phyloP scores from a whole-genome alignment of 2,797 vertebrate genomes.

The Rhabdomys pumilio region DNA sequence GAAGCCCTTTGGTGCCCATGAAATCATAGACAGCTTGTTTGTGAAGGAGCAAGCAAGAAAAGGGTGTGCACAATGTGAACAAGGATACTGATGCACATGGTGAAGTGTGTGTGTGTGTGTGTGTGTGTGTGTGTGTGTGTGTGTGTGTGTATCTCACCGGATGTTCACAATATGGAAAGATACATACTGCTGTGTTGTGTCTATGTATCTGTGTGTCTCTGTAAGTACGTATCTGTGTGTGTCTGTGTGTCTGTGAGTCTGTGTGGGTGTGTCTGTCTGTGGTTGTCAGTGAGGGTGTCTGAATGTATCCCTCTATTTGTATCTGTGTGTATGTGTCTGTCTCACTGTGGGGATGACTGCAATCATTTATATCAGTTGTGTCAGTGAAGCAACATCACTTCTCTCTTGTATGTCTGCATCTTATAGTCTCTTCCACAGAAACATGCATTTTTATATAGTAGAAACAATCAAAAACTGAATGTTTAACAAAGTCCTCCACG shows the following conservation, averaged over 20 bases:
- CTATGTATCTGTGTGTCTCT: background rate
- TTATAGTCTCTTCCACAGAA: constrained; percentile 37
- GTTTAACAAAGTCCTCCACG: background rate
- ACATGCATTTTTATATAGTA: background rate
- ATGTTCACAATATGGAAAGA: background rate
- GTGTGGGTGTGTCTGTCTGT: background rate
- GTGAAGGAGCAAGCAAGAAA: background rate
- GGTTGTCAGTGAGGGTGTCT: background rate
- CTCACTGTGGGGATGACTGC: background rate
- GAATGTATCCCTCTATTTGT: background rate
- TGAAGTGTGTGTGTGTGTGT: background rate
- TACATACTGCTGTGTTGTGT: background rate
- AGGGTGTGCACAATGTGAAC: accelerated
- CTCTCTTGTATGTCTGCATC: background rate
- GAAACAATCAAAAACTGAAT: constrained; percentile 12
- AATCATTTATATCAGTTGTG: background rate
- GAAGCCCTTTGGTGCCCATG: accelerated
- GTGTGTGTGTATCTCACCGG: background rate
- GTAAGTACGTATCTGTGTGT: background rate
- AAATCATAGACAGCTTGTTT: background rate
- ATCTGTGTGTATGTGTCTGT: background rate
- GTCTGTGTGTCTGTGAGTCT: background rate
- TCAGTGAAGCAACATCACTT: background rate
- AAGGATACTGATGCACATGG: accelerated
- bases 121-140: background rate